A percentile compares a stretch with the other conserved stretches of the same genome.
Evolutionary conservation across 1,140 invertebrate species (phyloP).

Genomic region (Pseudoatta argentina): DNA sequence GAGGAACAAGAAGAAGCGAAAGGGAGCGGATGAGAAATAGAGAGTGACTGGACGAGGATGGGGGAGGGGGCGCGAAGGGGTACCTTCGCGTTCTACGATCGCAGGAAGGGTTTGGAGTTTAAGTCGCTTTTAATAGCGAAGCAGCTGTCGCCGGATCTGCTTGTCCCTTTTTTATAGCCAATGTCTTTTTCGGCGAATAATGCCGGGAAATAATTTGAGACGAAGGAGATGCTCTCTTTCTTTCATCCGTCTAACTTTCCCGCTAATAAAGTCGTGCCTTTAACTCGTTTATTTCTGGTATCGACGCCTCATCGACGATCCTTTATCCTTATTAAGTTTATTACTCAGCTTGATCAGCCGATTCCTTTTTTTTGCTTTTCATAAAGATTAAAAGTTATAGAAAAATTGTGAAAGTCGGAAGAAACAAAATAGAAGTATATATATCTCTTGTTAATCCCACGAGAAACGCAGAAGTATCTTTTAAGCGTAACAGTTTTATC

Average conservation of each 20-base stretch:
- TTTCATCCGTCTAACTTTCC: slow-evolving; percentile 48
- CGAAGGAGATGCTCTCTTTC: slow-evolving; percentile 55
- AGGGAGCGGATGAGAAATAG: slow-evolving; percentile 42
- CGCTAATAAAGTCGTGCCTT: slow-evolving; percentile 65
- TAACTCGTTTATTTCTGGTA: slow-evolving; percentile 52
- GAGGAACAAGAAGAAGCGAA: slow-evolving; percentile 45
- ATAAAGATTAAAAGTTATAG: slow-evolving; percentile 12
- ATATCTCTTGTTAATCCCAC: not conserved
- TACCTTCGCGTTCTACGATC: slow-evolving; percentile 63
- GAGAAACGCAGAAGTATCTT: not conserved
- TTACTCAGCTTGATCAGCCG: not conserved
- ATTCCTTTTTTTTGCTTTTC: not conserved
- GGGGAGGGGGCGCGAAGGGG: not conserved
- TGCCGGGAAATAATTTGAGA: slow-evolving; percentile 74
- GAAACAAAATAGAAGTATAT: not conserved
- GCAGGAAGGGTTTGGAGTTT: slow-evolving; percentile 69
- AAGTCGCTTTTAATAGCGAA: slow-evolving; percentile 78
- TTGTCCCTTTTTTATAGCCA: slow-evolving; percentile 71
- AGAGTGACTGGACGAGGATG: slow-evolving; percentile 6
- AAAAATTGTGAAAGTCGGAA: not conserved
- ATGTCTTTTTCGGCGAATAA: slow-evolving; percentile 75
- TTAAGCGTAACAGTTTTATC: not conserved
- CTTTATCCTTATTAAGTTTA: slow-evolving; percentile 38
- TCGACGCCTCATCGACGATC: not conserved
- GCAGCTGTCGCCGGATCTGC: slow-evolving; percentile 76